Evolutionary conservation across 1,140 invertebrate species (phyloP).

Genomic region (Diuraphis noxia): DNA sequence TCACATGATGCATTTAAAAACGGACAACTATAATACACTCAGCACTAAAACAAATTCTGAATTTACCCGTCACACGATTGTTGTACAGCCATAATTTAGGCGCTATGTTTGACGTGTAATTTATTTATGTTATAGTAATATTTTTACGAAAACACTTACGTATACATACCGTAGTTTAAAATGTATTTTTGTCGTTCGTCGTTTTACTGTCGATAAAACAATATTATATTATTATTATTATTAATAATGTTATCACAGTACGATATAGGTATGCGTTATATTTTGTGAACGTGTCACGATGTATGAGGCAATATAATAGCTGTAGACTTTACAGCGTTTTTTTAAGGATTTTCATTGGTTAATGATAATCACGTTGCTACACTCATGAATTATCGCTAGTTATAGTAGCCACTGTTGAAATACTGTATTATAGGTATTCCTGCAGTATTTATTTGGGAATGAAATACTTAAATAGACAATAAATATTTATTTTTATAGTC

Average conservation of each 20-base stretch:
- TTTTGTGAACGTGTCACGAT: neutral
- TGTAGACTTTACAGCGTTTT: neutral
- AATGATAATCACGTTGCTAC: neutral
- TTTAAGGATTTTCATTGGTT: neutral
- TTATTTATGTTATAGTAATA: neutral
- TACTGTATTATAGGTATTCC: too few relatives aligned
- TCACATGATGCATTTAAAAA: neutral
- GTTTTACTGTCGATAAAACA: neutral
- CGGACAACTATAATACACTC: neutral
- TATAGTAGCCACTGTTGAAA: neutral
- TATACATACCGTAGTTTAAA: neutral
- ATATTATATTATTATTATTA: too few relatives aligned
- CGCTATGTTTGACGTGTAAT: too few relatives aligned
- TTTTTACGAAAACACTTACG: neutral
- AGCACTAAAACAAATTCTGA: neutral
- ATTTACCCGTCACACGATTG: neutral
- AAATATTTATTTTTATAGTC: neutral
- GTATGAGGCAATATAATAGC: neutral
- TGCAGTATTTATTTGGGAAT: neutral
- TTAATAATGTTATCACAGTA: neutral
- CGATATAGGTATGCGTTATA: neutral
- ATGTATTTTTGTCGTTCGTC: neutral
- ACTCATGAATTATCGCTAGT: neutral
- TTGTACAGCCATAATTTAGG: neutral
- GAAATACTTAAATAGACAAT: neutral